phyloP scores from a whole-genome alignment of 2,797 vertebrate genomes.

The Poecilia velifera region DNA sequence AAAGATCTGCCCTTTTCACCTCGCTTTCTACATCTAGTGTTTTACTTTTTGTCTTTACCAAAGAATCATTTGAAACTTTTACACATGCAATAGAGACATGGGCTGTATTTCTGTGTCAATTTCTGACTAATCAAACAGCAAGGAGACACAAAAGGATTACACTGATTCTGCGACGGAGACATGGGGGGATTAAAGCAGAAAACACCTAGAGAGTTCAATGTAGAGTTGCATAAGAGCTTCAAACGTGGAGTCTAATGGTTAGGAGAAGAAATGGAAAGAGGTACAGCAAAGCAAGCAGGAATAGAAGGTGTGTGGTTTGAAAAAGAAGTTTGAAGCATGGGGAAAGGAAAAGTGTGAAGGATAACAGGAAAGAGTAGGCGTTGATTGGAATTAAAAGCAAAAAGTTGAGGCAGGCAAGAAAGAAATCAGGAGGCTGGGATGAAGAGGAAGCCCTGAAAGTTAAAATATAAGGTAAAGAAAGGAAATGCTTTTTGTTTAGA shows the following conservation, averaged over 20 bases:
- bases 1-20: constrained; percentile 19
- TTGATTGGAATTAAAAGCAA: constrained; percentile 38
- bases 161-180: constrained; percentile 24
- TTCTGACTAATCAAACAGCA: constrained; percentile 23
- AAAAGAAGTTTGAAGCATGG: constrained; percentile 29
- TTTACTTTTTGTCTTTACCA: background rate
- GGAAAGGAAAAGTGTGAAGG: constrained; percentile 43
- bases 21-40: background rate
- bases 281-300: constrained; percentile 36
- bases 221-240: constrained; percentile 50
- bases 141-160: constrained; percentile 16
- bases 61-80: constrained; percentile 22
- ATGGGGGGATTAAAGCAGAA: constrained; percentile 27
- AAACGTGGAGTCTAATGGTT: constrained; percentile 49
- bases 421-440: constrained; percentile 11
- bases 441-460: background rate
- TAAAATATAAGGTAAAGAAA: background rate
- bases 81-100: constrained; percentile 2
- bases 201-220: constrained; percentile 45
- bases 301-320: constrained; percentile 39
- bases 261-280: constrained; percentile 39
- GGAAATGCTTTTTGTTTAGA: background rate
- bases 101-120: constrained; percentile 3
- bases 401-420: constrained; percentile 27
- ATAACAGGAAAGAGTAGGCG: constrained; percentile 50